Base-by-base conservation (phyloP, 1,140 invertebrate species). In the Lasaia peninsularis region DNA sequence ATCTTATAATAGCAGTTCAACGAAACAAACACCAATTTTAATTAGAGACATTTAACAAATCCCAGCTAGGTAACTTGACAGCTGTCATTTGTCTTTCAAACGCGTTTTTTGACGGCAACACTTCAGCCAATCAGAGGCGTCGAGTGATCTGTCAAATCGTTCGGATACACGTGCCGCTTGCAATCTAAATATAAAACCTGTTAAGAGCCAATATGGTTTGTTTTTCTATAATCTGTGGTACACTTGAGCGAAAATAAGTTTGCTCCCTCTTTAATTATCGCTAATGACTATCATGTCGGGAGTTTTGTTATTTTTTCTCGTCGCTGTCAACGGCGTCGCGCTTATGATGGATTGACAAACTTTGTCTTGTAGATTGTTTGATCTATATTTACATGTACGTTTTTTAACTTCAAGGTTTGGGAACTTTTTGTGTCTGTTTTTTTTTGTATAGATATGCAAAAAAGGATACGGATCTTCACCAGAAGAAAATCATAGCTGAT, bases 51-150 rank as follows among this genome's bases (percentile, higher is more conserved):
- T 16, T 44, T 44, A 44, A 44, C 40, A 44, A 44, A 44, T 44
- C 40, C 40, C 14, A 44, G 40, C 40, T 44, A 44, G 40, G 40
- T 44, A 44, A 44, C 40, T 44, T 44, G 40, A 44, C 40, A 44
- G 40, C 40, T 44, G 40, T 44, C 40, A 44, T 44, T 44, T 18
- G 40, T 44, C 18, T 44, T 44, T 44, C 40, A 18, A 44, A 44
- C 40, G 40, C 40, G 18, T 18, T 10, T 44, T 44, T 44, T 44
- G 18, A 18, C 40, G 40, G 40, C 40, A 44, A 20, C 16, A 44
- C 40, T 44, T 21, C 18, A 44, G 16, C 40, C 37, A 44, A 44
- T 44, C 18, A 44, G 40, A 44, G 40, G 40, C 40, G 40, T 44
- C 8, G 40, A 18, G 40, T 44, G 40, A 44, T 44, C 40, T 20